A percentile compares a stretch with the other conserved stretches of the same genome.
phyloP scores from a whole-genome alignment of 1,140 invertebrate genomes.

The Cotesia chilonis region DNA sequence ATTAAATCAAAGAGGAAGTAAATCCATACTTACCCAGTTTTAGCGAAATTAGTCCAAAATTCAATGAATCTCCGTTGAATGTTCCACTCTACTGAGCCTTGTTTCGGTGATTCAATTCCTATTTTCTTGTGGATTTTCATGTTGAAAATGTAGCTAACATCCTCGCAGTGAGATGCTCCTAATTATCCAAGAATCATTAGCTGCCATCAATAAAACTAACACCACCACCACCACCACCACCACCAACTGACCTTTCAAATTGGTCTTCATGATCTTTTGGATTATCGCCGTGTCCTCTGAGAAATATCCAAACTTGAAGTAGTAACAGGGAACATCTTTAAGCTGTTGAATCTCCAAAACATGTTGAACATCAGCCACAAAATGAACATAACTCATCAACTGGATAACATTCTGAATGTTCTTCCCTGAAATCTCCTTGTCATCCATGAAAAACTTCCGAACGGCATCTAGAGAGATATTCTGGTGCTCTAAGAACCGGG shows the following conservation, averaged over 20 bases:
- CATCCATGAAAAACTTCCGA: constrained; percentile 57
- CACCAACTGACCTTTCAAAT: not conserved
- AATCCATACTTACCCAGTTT: constrained; percentile 46
- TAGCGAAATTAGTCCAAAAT: constrained; percentile 61
- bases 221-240: too few relatives aligned
- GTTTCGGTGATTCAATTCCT: not conserved
- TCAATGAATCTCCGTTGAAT: constrained; percentile 49
- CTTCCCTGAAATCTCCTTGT: constrained; percentile 19
- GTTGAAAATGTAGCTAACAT: constrained; percentile 49
- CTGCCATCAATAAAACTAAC: not conserved
- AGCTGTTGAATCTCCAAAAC: constrained; percentile 48
- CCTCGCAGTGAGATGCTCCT: constrained; percentile 54
- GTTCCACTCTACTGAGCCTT: constrained; percentile 22
- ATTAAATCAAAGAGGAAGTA: not conserved
- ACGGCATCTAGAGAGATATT: constrained; percentile 56
- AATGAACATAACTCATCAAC: not conserved
- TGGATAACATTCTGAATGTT: constrained; percentile 9
- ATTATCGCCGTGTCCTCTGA: not conserved
- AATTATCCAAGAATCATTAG: constrained; percentile 7
- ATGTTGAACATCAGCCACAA: constrained; percentile 31
- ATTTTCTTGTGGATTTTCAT: not conserved
- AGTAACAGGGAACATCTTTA: constrained; percentile 55
- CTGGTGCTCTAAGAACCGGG: not conserved
- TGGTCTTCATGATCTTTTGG: constrained; percentile 23
- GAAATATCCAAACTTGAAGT: constrained; percentile 65